Evolutionary conservation across 2,888 invertebrate species (phyloP), one percentile per base, ranked within the genome.

Genomic region (Amphipyra tragopoginis): DNA sequence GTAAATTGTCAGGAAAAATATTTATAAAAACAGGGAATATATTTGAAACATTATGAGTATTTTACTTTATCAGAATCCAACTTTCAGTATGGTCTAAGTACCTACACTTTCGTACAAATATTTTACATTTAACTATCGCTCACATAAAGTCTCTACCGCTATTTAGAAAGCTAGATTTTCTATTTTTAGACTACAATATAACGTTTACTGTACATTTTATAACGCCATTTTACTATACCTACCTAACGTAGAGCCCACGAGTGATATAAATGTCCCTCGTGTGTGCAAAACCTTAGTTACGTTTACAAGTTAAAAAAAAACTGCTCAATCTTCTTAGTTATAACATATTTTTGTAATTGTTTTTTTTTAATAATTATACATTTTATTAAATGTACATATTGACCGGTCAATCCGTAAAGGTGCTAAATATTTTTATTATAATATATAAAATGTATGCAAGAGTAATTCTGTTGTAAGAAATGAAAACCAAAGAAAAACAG

Each of bases 311-410:
- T n/a, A n/a, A n/a, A n/a, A 80, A 84, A 85, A 84, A 77, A 72
- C 85, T 87, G 88, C 88, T 89, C 88, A 90, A 90, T 89, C 77
- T 84, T 85, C 53, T 64, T 82, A 83, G 74, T 79, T 75, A 59
- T 82, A 81, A 74, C 45, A 63, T 72, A 72, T 75, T 73, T 71
- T 77, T 69, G 60, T 69, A 75, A 58, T 75, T 39, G 38, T 63
- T 70, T 69, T 63, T 59, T 58, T 62, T 44, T 44, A 5, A 29
- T 29, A n/a, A n/a, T n/a, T n/a, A 7, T n/a, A 10, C 54, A 67
- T 51, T 61, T 60, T 65, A 65, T 34, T 65, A 65, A 65, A 59
- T 76, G 69, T 80, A 80, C 55, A 77, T 75, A 75, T 63, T 71
- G 58, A 62, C 82, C 73, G 69, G 49, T 62, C 21, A 56, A 70